phyloP scores from a whole-genome alignment of 2,113 vertebrate genomes.

The Rattus norvegicus region GRCr8 NC_086021.1:174689501-174690000 shows the following conservation, averaged over 20 bases:
- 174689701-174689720: background rate
- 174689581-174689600: background rate
- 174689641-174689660: background rate
- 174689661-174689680: rapidly evolving
- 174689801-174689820: rapidly evolving
- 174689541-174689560: background rate
- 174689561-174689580: background rate
- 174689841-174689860: background rate
- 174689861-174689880: background rate
- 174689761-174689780: background rate
- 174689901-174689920: background rate
- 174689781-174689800: background rate
- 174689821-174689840: background rate
- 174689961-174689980: background rate
- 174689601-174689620: background rate
- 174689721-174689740: background rate
- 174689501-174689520: background rate
- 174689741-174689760: background rate
- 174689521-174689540: background rate
- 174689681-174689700: background rate
- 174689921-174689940: background rate
- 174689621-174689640: background rate
- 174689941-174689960: background rate
- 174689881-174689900: background rate
- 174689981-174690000: rapidly evolving